A percentile compares a stretch with the other conserved stretches of the same genome.
Conservation (phyloP, 92 coral and sea anemone genomes). For the Bergia sp. region DNA sequence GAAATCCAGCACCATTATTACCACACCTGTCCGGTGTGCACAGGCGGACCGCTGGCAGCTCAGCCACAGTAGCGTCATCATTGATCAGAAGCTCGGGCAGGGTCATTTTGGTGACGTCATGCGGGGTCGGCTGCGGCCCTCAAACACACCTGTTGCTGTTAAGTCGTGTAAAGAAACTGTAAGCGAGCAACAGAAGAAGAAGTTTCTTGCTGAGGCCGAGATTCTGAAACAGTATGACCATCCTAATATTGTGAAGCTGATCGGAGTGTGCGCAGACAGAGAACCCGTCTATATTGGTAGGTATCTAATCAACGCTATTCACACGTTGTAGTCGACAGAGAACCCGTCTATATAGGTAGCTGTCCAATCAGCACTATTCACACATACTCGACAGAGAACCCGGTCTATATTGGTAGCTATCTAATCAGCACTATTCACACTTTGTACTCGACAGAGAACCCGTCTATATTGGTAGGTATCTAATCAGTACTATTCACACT, state of each 20-base stretch:
- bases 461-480: slow-evolving; percentile 86
- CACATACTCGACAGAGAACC: too few relatives aligned
- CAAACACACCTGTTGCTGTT: slow-evolving; percentile 81
- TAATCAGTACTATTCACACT: too few relatives aligned
- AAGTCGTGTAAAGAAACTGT: slow-evolving; percentile 91
- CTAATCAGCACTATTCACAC: too few relatives aligned
- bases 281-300: slow-evolving; percentile 95
- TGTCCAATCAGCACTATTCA: too few relatives aligned
- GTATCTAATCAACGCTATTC: neutral
- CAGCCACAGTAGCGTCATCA: slow-evolving; percentile 65
- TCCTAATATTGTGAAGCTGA: slow-evolving; percentile 92
- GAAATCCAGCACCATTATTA: slow-evolving; percentile 80
- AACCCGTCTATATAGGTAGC: too few relatives aligned
- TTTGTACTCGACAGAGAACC: slow-evolving; percentile 70
- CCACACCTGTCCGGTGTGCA: slow-evolving; percentile 57
- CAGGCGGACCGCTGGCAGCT: slow-evolving; percentile 72
- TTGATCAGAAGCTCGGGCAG: slow-evolving; percentile 78
- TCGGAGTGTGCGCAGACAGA: slow-evolving; percentile 89
- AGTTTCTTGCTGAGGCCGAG: slow-evolving; percentile 94
- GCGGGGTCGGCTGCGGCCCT: slow-evolving; percentile 77
- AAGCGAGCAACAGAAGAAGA: slow-evolving; percentile 65
- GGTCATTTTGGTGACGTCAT: slow-evolving; percentile 99
- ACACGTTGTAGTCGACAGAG: too few relatives aligned
- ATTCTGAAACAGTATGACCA: slow-evolving; percentile 93
- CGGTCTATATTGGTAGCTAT: too few relatives aligned